Percentiles rank a stretch among this genome's conserved stretches.
Evolutionary conservation across 2,888 invertebrate genomes (phyloP).

Genomic region (Drosophila helvetica): DNA sequence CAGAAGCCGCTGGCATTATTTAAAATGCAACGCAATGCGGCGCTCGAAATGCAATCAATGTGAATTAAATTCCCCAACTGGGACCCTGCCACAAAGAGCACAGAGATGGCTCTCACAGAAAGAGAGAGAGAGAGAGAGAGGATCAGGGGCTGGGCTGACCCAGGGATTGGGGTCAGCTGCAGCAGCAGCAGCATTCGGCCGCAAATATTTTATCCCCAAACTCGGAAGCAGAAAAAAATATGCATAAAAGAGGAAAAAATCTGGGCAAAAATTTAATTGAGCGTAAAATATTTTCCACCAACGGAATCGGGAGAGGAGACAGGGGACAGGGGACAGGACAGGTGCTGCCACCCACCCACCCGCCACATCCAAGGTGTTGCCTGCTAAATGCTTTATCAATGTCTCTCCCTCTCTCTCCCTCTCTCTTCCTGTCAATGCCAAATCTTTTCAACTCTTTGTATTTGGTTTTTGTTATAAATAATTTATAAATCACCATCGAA

Average conservation of each 20-base stretch:
- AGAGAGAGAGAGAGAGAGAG: slow-evolving; percentile 7
- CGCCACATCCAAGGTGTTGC: slow-evolving; percentile 21
- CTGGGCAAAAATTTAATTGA: slow-evolving; percentile 67
- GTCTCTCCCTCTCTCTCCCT: neutral
- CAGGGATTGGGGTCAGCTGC: slow-evolving; percentile 48
- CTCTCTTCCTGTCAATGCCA: slow-evolving; percentile 16
- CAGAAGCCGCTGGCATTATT: slow-evolving; percentile 78
- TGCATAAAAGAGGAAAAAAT: slow-evolving; percentile 17
- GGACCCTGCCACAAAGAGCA: slow-evolving; percentile 29
- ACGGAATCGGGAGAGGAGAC: neutral
- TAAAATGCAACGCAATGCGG: slow-evolving; percentile 78
- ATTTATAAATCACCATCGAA: slow-evolving; percentile 20
- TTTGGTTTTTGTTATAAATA: slow-evolving; percentile 28
- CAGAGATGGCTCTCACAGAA: neutral
- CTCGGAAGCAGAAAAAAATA: slow-evolving; percentile 19
- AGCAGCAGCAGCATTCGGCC: slow-evolving; percentile 36
- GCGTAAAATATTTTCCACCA: slow-evolving; percentile 60
- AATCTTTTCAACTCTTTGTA: neutral
- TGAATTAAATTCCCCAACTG: slow-evolving; percentile 73
- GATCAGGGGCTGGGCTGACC: slow-evolving; percentile 35
- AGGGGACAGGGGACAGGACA: no score
- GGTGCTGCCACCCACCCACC: no score
- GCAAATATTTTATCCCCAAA: slow-evolving; percentile 46
- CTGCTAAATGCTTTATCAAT: slow-evolving; percentile 14
- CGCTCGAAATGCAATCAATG: slow-evolving; percentile 76